Evolutionary conservation across 2,888 invertebrate genomes (phyloP).

Genomic region (Noctua janthina): DNA sequence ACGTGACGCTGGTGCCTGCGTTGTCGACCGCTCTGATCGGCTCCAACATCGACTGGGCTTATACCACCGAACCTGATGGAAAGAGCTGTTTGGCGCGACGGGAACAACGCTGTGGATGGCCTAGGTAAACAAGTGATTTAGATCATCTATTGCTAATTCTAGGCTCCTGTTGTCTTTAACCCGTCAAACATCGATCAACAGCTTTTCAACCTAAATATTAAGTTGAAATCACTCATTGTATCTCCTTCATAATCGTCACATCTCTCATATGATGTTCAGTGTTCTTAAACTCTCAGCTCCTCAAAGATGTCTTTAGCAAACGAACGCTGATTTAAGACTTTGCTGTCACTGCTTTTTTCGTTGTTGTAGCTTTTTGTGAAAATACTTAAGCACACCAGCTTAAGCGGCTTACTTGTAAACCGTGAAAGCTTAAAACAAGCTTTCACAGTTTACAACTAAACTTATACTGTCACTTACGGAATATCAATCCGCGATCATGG

Average conservation of each 20-base stretch:
- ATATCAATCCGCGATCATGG: no score
- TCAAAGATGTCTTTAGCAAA: constrained; percentile 8
- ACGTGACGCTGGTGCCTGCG: constrained; percentile 91
- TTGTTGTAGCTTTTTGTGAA: not conserved
- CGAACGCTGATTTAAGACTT: not conserved
- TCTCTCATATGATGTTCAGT: no score
- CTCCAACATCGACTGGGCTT: constrained; percentile 92
- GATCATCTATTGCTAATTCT: not conserved
- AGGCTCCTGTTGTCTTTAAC: no score
- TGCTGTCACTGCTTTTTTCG: not conserved
- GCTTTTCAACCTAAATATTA: not conserved
- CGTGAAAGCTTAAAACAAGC: no score
- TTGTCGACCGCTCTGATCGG: constrained; percentile 89
- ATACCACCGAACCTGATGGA: constrained; percentile 90
- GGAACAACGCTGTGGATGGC: constrained; percentile 90
- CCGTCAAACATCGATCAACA: not conserved
- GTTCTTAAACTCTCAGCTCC: not conserved
- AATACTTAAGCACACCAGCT: not conserved
- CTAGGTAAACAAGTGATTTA: constrained; percentile 71
- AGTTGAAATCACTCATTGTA: not conserved
- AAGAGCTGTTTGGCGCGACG: constrained; percentile 89
- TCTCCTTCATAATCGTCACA: not conserved
- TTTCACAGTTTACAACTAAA: no score
- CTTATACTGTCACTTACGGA: no score
- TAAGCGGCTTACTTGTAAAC: no score